phyloP scores from a whole-genome alignment of 2,113 vertebrate species.

The Sialia sialis region DNA sequence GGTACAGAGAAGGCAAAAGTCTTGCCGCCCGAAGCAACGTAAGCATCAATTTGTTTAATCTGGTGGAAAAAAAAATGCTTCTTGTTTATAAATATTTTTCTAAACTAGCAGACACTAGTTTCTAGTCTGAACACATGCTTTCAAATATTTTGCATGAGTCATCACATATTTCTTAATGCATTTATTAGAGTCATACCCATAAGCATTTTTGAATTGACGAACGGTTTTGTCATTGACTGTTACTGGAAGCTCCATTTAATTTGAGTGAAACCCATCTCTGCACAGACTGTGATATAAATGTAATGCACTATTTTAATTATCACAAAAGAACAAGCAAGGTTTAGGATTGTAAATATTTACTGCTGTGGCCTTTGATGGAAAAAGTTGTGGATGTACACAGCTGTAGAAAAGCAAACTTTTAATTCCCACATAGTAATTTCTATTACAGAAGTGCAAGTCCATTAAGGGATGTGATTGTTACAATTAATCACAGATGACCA shows the following conservation, averaged over 20 bases:
- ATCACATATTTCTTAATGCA: neutral
- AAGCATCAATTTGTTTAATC: neutral
- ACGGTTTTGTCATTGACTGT: neutral
- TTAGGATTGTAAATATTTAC: neutral
- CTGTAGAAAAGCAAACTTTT: neutral
- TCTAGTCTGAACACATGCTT: neutral
- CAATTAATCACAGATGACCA: neutral
- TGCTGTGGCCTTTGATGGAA: neutral
- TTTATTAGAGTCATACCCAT: neutral
- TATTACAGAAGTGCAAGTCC: neutral
- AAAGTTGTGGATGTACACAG: neutral
- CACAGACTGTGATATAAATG: neutral
- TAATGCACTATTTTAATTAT: neutral
- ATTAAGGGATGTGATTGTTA: neutral
- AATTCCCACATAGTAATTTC: neutral
- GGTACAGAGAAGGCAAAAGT: neutral
- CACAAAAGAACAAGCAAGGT: neutral
- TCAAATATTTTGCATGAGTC: neutral
- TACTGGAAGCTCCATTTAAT: neutral
- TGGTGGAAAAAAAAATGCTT: neutral
- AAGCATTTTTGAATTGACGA: neutral
- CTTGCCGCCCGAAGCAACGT: neutral
- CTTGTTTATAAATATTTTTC: neutral
- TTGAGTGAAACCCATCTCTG: neutral
- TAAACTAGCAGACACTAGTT: neutral